phyloP scores from a whole-genome alignment of 2,797 vertebrate species.

The Pseudotriccus pelzelni region DNA sequence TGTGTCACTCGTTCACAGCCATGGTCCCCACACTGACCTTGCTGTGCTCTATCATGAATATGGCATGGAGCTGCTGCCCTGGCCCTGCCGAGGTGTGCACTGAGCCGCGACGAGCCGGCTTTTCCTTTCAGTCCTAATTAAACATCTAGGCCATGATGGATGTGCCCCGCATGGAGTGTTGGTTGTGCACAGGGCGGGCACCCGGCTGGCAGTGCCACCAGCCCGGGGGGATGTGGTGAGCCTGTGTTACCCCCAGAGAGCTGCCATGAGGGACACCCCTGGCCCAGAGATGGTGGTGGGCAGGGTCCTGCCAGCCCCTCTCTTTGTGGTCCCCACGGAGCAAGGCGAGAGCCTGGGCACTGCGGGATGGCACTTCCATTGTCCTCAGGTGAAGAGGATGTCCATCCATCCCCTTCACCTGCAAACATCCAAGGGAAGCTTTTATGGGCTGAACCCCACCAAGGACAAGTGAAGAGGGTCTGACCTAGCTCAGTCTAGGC shows the following conservation, averaged over 20 bases:
- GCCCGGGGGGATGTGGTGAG: neutral
- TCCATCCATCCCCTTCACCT: neutral
- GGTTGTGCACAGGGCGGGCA: neutral
- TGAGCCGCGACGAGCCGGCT: rapidly evolving
- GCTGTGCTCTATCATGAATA: neutral
- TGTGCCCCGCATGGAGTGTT: rapidly evolving
- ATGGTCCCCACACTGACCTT: rapidly evolving
- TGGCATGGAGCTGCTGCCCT: neutral
- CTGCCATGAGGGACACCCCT: neutral
- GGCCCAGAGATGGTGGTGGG: rapidly evolving
- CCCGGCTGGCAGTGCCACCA: rapidly evolving
- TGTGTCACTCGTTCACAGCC: neutral
- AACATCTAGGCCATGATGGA: neutral
- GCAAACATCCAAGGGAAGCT: neutral
- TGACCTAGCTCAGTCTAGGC: neutral
- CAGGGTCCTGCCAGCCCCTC: neutral
- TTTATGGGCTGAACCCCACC: rapidly evolving
- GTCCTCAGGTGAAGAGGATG: rapidly evolving
- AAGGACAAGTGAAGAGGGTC: neutral
- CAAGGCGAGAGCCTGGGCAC: rapidly evolving
- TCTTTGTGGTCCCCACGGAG: neutral
- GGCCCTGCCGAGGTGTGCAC: neutral
- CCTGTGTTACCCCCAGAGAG: neutral
- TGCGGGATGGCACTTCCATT: too few species aligned
- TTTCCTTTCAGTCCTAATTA: neutral